Percentiles rank a stretch among this genome's conserved stretches.
These are phyloP conservation scores for Drosophila ironensis DNA, from an alignment of 1,140 invertebrate genomes.

Conservation along the genomic window DNA sequence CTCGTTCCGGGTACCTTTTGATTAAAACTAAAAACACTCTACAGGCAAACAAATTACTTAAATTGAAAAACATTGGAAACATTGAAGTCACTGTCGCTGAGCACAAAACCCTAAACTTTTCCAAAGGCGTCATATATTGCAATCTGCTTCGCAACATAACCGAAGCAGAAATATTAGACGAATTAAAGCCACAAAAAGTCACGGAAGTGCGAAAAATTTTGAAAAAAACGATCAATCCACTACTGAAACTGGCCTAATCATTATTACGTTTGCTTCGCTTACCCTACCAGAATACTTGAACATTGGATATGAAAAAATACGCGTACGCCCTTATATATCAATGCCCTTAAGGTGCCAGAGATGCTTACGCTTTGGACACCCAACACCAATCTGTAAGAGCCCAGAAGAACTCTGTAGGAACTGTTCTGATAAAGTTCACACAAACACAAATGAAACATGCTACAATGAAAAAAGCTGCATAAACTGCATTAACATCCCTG, in stretches of 20 bases:
- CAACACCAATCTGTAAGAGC: slow-evolving; percentile 2
- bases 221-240: neutral
- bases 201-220: slow-evolving; percentile 7
- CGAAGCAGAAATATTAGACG: slow-evolving; percentile 6
- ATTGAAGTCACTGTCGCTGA: neutral
- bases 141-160: slow-evolving; percentile 4
- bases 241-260: neutral
- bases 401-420: slow-evolving; percentile 1
- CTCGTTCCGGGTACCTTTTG: neutral
- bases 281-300: neutral
- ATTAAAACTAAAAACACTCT: neutral
- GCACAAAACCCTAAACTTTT: neutral
- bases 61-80: neutral
- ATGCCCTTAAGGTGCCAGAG: neutral
- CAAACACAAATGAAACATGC: slow-evolving; percentile 7
- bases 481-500: slow-evolving; percentile 16
- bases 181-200: neutral
- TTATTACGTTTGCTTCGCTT: neutral
- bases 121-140: slow-evolving; percentile 7
- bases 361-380: neutral
- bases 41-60: neutral
- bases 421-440: slow-evolving; percentile 8
- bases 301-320: no score
- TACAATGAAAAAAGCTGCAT: slow-evolving; percentile 6
- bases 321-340: neutral